phyloP scores from a whole-genome alignment of 2,888 invertebrate species.

The Argynnis bischoffii region DNA sequence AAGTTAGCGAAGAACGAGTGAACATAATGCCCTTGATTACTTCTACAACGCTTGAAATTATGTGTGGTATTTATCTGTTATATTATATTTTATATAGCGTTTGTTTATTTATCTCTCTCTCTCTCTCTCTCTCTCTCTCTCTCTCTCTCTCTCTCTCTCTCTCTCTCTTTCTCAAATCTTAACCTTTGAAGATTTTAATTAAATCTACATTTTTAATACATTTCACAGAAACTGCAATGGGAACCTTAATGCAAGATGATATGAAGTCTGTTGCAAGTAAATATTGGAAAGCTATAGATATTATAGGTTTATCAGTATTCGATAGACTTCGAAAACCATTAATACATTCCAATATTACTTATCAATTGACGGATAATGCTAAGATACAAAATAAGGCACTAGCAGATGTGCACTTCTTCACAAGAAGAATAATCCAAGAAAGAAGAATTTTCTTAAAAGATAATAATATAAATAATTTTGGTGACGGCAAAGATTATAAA shows the following conservation, averaged over 20 bases:
- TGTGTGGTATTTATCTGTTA: conserved; percentile 23
- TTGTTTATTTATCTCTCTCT: neutral
- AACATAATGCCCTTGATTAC: conserved; percentile 25
- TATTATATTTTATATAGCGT: neutral
- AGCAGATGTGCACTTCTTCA: conserved; percentile 36
- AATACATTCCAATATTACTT: conserved; percentile 1
- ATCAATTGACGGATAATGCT: conserved; percentile 16
- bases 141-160: too few relatives aligned
- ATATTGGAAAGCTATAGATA: conserved; percentile 37
- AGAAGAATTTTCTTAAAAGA: conserved; percentile 38
- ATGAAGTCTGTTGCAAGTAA: conserved; percentile 30
- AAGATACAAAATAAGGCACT: conserved; percentile 26
- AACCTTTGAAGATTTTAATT: too few relatives aligned
- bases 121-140: too few relatives aligned
- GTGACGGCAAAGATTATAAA: conserved; percentile 44
- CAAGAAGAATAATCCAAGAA: conserved; percentile 36
- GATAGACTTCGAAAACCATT: conserved; percentile 18
- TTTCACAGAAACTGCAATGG: conserved; percentile 46
- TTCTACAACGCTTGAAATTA: conserved; percentile 20
- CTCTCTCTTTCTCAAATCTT: too few relatives aligned
- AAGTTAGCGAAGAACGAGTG: conserved; percentile 9
- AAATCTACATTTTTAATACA: too few relatives aligned
- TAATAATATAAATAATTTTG: conserved; percentile 4
- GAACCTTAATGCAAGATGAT: conserved; percentile 31
- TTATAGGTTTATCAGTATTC: conserved; percentile 24